Evolutionary conservation across 2,888 invertebrate genomes (phyloP).

Genomic region (Drosophila atripex): DNA sequence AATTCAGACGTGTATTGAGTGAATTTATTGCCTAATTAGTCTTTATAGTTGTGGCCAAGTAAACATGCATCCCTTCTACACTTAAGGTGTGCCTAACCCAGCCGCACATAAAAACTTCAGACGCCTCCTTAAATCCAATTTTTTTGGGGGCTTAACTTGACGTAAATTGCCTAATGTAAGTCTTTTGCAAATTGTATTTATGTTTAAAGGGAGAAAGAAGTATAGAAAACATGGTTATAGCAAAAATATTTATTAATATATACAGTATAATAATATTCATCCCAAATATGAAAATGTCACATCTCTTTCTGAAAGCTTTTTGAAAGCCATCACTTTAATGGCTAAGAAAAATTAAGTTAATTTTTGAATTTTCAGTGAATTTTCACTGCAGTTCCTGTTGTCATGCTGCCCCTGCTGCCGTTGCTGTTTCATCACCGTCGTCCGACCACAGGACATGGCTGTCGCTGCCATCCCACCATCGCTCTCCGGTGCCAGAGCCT

Average conservation of each 20-base stretch:
- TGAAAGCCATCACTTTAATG: constrained; percentile 5
- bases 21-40: constrained; percentile 76
- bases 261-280: too few species aligned
- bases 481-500: constrained; percentile 11
- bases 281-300: too few species aligned
- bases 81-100: not conserved
- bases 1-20: constrained; percentile 50
- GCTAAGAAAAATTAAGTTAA: constrained; percentile 59
- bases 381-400: constrained; percentile 2
- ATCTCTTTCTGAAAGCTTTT: not conserved
- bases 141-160: not conserved
- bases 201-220: not conserved
- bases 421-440: not conserved
- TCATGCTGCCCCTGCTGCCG: not conserved
- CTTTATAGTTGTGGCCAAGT: constrained; percentile 62
- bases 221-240: too few species aligned
- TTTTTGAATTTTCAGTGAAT: constrained; percentile 58
- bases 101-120: constrained; percentile 11
- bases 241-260: too few species aligned
- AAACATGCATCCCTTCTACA: constrained; percentile 16
- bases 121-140: constrained; percentile 1
- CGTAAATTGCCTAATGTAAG: not conserved
- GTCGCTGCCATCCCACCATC: constrained; percentile 6
- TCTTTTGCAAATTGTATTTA: constrained; percentile 1
- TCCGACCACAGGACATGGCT: constrained; percentile 1